Conservation (phyloP, 2,888 invertebrate species). For the Cloeon dipterum region DNA sequence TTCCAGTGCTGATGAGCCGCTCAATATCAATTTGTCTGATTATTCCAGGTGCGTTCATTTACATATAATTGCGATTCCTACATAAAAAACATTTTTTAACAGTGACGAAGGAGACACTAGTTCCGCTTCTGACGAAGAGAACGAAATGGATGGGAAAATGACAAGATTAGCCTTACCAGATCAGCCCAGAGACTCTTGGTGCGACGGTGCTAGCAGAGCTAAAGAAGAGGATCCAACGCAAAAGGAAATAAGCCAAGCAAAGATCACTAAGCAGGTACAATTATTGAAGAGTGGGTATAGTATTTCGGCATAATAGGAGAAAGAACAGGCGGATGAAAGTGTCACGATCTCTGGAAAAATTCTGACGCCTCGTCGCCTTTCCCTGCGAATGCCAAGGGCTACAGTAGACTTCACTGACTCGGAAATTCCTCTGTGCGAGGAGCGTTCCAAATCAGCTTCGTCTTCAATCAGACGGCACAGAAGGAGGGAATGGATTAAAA, state of each 20-base stretch:
- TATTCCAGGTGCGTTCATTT: conserved; percentile 84
- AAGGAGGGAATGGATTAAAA: conserved; percentile 4
- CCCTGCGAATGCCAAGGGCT: background rate
- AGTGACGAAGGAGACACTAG: conserved; percentile 64
- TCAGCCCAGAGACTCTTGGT: too few species aligned
- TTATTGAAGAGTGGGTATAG: too few species aligned
- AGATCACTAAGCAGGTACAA: too few species aligned
- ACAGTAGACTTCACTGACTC: background rate
- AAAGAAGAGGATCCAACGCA: too few species aligned
- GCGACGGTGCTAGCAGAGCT: too few species aligned
- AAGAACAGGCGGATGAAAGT: too few species aligned
- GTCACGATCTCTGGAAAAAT: too few species aligned
- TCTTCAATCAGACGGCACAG: background rate
- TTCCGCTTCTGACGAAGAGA: conserved; percentile 32
- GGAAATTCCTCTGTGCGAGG: too few species aligned
- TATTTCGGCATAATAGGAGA: too few species aligned
- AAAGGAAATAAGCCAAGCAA: too few species aligned
- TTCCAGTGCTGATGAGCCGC: conserved; percentile 71
- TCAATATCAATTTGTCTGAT: conserved; percentile 65
- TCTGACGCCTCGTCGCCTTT: background rate
- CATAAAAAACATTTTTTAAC: too few species aligned
- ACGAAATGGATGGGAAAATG: background rate
- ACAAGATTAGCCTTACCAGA: background rate
- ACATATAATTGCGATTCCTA: background rate
- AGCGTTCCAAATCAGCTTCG: background rate